phyloP scores from a whole-genome alignment of 2,797 vertebrate species.

The Garrulus glandarius region DNA sequence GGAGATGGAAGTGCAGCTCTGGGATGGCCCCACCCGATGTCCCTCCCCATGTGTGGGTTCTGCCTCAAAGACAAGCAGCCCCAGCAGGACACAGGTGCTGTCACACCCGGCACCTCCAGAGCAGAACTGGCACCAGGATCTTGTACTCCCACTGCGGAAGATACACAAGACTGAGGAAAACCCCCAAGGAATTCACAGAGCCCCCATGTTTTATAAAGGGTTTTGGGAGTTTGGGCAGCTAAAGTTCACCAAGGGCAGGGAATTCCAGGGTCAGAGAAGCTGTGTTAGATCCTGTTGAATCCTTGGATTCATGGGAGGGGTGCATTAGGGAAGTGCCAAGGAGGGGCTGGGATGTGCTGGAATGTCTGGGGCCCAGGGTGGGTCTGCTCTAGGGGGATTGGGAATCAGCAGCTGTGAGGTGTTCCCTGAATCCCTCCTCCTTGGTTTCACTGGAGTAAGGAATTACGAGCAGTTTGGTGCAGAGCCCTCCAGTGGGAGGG shows the following conservation, averaged over 20 bases:
- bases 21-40: not conserved
- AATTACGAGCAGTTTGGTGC: not conserved
- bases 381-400: not conserved
- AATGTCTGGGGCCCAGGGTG: not conserved
- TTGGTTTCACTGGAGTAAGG: not conserved
- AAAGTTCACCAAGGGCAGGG: not conserved
- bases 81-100: not conserved
- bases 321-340: no score
- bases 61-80: not conserved
- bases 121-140: accelerated
- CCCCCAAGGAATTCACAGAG: not conserved
- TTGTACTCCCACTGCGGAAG: accelerated
- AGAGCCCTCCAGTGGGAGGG: not conserved
- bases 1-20: not conserved
- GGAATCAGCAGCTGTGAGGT: not conserved
- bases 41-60: not conserved
- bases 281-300: not conserved
- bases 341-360: not conserved
- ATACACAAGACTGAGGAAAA: not conserved
- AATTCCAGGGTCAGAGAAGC: not conserved
- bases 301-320: not conserved
- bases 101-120: not conserved
- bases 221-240: not conserved
- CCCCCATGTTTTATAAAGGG: not conserved
- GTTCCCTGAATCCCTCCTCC: not conserved